These are phyloP conservation scores for Chelonus formosanus DNA, from an alignment of 2,888 invertebrate species.

Conservation along the genomic window DNA sequence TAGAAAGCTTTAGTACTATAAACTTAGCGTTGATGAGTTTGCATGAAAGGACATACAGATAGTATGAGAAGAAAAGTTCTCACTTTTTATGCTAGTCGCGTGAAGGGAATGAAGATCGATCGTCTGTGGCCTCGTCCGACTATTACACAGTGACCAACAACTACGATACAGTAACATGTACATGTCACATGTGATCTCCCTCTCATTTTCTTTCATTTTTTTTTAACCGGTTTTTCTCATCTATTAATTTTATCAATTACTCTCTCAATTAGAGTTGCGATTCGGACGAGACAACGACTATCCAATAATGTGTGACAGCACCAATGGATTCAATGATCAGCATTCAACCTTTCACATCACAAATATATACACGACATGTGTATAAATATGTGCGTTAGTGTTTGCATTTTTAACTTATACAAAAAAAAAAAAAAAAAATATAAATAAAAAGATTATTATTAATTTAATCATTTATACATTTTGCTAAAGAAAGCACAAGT, in stretches of 20 bases:
- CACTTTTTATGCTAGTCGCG: slow-evolving; percentile 22
- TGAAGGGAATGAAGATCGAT: slow-evolving; percentile 29
- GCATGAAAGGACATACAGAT: slow-evolving; percentile 13
- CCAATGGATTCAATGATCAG: too few species aligned
- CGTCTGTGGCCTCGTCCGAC: background rate
- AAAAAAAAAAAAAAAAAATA: too few species aligned
- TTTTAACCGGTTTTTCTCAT: background rate
- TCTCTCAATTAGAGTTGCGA: background rate
- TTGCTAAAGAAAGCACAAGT: slow-evolving; percentile 36
- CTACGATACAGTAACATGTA: slow-evolving; percentile 20
- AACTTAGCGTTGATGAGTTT: slow-evolving; percentile 10
- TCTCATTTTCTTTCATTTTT: slow-evolving; percentile 3
- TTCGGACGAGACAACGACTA: slow-evolving; percentile 5
- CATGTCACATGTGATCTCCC: background rate
- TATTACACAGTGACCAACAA: slow-evolving; percentile 8
- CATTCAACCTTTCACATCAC: too few species aligned
- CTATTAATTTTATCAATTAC: slow-evolving; percentile 7
- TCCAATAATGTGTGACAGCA: background rate
- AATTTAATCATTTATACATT: slow-evolving; percentile 20
- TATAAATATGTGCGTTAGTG: too few species aligned
- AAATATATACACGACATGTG: too few species aligned
- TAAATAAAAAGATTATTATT: background rate
- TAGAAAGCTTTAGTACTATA: background rate
- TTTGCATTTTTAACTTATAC: too few species aligned
- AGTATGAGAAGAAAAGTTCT: slow-evolving; percentile 11